These are phyloP conservation scores for Chunga burmeisteri DNA, from an alignment of 2,113 vertebrate genomes.

Conservation along the genomic window DNA sequence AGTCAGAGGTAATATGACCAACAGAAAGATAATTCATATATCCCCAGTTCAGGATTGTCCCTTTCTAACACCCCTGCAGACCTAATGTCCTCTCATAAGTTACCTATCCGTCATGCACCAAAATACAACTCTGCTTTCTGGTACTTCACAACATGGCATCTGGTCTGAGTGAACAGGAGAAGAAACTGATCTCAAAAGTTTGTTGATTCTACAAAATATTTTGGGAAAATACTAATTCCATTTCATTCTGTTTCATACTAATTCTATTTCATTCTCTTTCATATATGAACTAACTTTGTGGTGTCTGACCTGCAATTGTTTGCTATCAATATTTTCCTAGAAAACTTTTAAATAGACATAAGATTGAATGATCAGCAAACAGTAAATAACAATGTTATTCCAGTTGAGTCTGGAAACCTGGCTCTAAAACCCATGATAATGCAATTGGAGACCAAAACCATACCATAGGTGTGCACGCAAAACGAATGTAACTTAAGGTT, in stretches of 20 bases:
- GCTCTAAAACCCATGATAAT: not conserved
- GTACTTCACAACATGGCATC: not conserved
- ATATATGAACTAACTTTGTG: not conserved
- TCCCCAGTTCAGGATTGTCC: not conserved
- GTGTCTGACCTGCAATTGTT: not conserved
- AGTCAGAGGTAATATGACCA: not conserved
- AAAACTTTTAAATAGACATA: not conserved
- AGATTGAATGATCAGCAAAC: not conserved
- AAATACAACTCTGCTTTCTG: not conserved
- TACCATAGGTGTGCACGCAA: not conserved
- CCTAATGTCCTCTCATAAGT: not conserved
- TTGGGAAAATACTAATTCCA: not conserved
- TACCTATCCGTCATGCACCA: not conserved
- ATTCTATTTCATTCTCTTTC: not conserved
- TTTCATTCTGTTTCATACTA: too few species aligned
- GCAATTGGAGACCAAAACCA: not conserved
- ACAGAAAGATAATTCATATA: not conserved
- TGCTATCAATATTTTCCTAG: not conserved
- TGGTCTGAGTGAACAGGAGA: not conserved
- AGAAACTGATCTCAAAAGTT: not conserved
- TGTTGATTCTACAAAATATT: not conserved
- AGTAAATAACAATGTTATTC: not conserved
- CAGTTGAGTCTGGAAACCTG: not conserved
- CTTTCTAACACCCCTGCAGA: not conserved
- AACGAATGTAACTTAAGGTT: not conserved